Percentiles rank a stretch among this genome's conserved stretches.
Evolutionary conservation across 2,888 invertebrate genomes (phyloP).

Genomic region (Nebria salina): DNA sequence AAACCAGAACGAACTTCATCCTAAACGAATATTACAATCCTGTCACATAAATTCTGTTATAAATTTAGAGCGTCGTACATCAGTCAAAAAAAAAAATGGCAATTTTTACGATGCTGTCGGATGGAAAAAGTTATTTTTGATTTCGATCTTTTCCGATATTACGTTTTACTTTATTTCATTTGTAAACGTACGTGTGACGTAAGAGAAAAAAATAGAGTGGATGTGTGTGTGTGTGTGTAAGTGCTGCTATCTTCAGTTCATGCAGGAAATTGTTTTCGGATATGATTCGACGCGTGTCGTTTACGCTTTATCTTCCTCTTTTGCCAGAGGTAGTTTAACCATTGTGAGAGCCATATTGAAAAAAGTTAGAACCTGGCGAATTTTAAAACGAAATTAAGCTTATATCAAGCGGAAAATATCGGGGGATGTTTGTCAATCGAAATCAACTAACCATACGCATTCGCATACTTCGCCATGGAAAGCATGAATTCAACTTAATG

Average conservation of each 20-base stretch:
- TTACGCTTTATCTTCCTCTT: neutral
- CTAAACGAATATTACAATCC: too few species aligned
- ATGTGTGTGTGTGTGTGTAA: neutral
- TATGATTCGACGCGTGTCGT: slow-evolving; percentile 29
- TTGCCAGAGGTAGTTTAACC: neutral
- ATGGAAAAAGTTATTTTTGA: slow-evolving; percentile 38
- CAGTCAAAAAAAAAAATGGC: neutral
- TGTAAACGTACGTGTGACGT: slow-evolving; percentile 33
- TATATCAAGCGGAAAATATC: too few species aligned
- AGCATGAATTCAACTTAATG: too few species aligned
- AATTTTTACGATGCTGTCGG: slow-evolving; percentile 16
- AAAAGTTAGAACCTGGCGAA: too few species aligned
- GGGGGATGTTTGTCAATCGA: too few species aligned
- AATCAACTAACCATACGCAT: too few species aligned
- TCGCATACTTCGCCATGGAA: too few species aligned
- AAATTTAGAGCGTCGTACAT: too few species aligned
- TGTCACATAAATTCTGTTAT: too few species aligned
- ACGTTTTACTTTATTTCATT: slow-evolving; percentile 42
- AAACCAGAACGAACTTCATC: too few species aligned
- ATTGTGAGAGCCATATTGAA: neutral
- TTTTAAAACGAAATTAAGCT: too few species aligned
- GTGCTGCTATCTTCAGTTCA: slow-evolving; percentile 44
- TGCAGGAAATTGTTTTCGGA: slow-evolving; percentile 46
- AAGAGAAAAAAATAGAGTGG: neutral
- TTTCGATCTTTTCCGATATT: slow-evolving; percentile 25